phyloP scores from a whole-genome alignment of 2,888 invertebrate species.

The Cybosia mesomella region DNA sequence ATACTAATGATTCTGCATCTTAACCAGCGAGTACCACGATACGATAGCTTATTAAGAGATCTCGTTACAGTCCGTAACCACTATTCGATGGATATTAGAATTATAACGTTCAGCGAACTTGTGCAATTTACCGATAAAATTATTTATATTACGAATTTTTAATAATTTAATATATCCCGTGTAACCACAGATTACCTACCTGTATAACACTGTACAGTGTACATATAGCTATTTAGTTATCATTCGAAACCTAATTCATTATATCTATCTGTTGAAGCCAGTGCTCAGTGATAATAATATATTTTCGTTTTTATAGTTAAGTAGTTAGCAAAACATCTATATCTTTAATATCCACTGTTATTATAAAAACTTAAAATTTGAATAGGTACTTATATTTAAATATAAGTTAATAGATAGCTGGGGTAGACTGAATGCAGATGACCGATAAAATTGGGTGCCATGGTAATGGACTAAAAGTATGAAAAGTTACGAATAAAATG shows the following conservation, averaged over 20 bases:
- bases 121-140: constrained; percentile 8
- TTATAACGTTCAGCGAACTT: not conserved
- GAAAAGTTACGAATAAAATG: not conserved
- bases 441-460: not conserved
- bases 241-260: constrained; percentile 5
- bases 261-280: not conserved
- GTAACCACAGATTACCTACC: not conserved
- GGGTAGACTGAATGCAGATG: too few species aligned
- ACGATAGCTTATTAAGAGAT: not conserved
- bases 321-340: not conserved
- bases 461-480: not conserved
- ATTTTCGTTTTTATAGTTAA: not conserved
- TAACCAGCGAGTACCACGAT: not conserved
- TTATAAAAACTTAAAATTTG: not conserved
- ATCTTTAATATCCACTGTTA: not conserved
- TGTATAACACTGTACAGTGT: constrained; percentile 15
- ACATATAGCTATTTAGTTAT: not conserved
- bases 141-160: not conserved
- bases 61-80: not conserved
- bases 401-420: not conserved
- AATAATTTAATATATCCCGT: not conserved
- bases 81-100: not conserved
- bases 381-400: too few species aligned
- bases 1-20: not conserved
- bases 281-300: not conserved